Percentiles rank a stretch among this genome's conserved stretches.
These are phyloP conservation scores for Phrynosoma platyrhinos DNA, from an alignment of 2,113 vertebrate species.

Conservation along the genomic window DNA sequence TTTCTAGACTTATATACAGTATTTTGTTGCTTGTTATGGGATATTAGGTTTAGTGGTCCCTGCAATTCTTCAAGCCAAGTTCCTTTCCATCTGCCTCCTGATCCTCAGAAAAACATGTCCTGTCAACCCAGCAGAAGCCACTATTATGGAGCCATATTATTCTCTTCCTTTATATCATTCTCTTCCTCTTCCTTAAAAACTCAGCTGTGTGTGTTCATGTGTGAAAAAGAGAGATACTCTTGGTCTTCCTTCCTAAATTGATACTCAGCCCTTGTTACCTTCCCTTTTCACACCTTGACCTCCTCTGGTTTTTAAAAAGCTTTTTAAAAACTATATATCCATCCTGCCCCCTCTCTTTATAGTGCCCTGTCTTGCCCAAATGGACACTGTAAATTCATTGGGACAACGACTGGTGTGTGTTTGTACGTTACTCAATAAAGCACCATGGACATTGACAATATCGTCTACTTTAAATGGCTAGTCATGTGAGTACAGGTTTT, in stretches of 20 bases:
- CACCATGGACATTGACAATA: too few species aligned
- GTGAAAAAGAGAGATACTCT: neutral
- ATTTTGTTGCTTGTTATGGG: too few species aligned
- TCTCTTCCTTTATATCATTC: neutral
- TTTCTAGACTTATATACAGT: too few species aligned
- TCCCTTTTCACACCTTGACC: neutral
- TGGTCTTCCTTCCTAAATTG: neutral
- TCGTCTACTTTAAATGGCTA: neutral
- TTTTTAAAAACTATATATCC: too few species aligned
- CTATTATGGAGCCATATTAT: neutral
- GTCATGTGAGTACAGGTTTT: neutral
- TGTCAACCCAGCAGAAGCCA: neutral
- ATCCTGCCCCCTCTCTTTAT: neutral
- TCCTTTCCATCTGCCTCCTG: constrained; percentile 7
- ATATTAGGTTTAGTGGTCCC: too few species aligned
- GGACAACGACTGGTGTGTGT: neutral
- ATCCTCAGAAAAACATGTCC: neutral
- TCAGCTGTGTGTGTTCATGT: too few species aligned
- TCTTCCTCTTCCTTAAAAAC: neutral
- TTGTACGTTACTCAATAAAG: neutral
- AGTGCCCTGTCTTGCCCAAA: neutral
- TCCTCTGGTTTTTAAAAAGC: neutral
- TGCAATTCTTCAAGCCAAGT: neutral
- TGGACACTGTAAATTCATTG: neutral
- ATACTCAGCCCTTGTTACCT: neutral